These are phyloP conservation scores for Heliconius melpomene DNA, from an alignment of 1,140 invertebrate species.

Conservation along the genomic window DNA sequence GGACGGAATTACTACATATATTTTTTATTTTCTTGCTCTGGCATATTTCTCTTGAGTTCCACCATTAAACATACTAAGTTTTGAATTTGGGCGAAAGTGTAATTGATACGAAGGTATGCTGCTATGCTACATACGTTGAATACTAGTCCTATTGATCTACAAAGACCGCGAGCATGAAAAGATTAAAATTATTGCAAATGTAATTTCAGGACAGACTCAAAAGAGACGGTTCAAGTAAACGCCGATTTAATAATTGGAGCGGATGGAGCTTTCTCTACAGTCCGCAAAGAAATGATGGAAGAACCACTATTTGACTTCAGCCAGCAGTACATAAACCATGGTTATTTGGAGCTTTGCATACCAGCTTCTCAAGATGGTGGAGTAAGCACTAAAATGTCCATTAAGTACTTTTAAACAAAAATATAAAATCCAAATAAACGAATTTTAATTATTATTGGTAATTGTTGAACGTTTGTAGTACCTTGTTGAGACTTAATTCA, in stretches of 20 bases:
- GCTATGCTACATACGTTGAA: too few species aligned
- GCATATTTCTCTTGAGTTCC: too few species aligned
- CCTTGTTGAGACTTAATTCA: slow-evolving; percentile 24
- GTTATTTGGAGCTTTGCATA: slow-evolving; percentile 96
- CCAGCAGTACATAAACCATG: slow-evolving; percentile 97
- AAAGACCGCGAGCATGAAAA: neutral
- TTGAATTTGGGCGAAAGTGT: too few species aligned
- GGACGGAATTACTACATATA: too few species aligned
- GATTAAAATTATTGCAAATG: neutral
- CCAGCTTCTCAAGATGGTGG: slow-evolving; percentile 84
- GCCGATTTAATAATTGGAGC: slow-evolving; percentile 95
- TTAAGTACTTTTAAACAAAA: neutral
- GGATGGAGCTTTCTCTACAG: slow-evolving; percentile 95
- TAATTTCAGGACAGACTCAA: slow-evolving; percentile 58
- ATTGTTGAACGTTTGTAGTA: neutral
- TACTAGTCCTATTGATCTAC: too few species aligned
- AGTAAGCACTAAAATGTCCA: slow-evolving; percentile 52
- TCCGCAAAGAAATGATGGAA: slow-evolving; percentile 92
- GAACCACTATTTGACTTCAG: slow-evolving; percentile 89
- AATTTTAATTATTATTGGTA: neutral
- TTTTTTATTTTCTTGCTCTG: too few species aligned
- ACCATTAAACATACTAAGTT: too few species aligned
- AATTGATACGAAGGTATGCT: too few species aligned
- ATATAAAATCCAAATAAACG: neutral
- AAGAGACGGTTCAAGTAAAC: slow-evolving; percentile 77